These are phyloP conservation scores for Bubo bubo DNA, from an alignment of 2,113 vertebrate genomes.

Conservation along the genomic window DNA sequence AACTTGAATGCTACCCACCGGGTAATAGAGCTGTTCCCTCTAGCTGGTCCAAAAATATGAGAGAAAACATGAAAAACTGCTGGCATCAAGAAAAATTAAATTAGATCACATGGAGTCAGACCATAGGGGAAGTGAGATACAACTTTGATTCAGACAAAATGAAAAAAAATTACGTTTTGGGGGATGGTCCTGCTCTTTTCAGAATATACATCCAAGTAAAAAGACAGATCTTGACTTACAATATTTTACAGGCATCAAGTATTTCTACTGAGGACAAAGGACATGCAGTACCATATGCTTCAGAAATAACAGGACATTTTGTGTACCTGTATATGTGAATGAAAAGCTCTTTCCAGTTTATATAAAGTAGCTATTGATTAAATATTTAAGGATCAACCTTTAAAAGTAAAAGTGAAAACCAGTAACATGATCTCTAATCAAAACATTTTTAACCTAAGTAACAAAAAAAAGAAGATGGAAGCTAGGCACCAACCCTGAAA, in stretches of 20 bases:
- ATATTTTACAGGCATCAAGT: not conserved
- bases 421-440: not conserved
- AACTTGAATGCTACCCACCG: not conserved
- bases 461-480: not conserved
- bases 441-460: not conserved
- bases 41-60: not conserved
- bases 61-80: not conserved
- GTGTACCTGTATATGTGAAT: not conserved
- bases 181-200: not conserved
- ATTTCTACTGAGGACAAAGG: not conserved
- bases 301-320: not conserved
- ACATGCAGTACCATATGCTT: not conserved
- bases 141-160: not conserved
- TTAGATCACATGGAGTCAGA: not conserved
- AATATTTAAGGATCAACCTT: not conserved
- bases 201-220: not conserved
- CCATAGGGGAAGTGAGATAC: not conserved
- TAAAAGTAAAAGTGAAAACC: not conserved
- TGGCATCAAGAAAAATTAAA: not conserved
- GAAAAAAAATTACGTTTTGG: not conserved
- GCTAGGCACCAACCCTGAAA: not conserved
- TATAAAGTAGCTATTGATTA: not conserved
- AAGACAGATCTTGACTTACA: not conserved
- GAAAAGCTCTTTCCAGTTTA: not conserved
- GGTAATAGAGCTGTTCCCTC: not conserved